These are phyloP conservation scores for Hirtodrosophila confusa DNA, from an alignment of 2,888 invertebrate species.

Conservation along the genomic window DNA sequence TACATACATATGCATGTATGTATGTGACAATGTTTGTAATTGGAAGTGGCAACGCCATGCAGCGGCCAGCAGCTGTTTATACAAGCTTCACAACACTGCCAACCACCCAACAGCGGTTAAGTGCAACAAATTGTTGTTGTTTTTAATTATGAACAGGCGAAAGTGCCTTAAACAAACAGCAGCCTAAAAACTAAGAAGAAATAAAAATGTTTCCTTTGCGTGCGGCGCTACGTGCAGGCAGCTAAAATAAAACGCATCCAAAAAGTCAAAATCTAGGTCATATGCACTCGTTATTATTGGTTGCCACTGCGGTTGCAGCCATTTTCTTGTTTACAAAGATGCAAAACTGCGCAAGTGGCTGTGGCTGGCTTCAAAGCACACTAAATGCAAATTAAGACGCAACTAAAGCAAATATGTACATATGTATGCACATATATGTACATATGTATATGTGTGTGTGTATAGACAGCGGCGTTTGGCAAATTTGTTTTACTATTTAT, in stretches of 20 bases:
- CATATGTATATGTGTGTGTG: no score
- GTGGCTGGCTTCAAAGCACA: not conserved
- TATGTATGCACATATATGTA: no score
- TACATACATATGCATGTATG: no score
- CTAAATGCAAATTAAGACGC: slow-evolving; percentile 20
- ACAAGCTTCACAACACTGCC: slow-evolving; percentile 57
- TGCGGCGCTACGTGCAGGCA: slow-evolving; percentile 49
- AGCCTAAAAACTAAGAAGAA: not conserved
- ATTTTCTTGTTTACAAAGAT: not conserved
- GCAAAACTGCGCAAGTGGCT: slow-evolving; percentile 15
- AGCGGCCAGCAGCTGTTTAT: slow-evolving; percentile 37
- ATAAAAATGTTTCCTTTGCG: slow-evolving; percentile 33
- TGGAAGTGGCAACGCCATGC: slow-evolving; percentile 43
- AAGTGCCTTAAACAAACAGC: slow-evolving; percentile 3
- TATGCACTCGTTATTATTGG: slow-evolving; percentile 47
- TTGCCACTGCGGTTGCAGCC: slow-evolving; percentile 3
- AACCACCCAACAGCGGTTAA: slow-evolving; percentile 12
- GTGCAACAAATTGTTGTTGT: slow-evolving; percentile 37
- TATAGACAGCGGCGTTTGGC: no score
- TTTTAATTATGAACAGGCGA: slow-evolving; percentile 44
- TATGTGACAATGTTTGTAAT: no score
- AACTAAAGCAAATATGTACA: not conserved
- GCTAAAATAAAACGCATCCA: slow-evolving; percentile 25
- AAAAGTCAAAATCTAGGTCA: slow-evolving; percentile 55
- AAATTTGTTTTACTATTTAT: no score